Percentiles rank a stretch among this genome's conserved stretches.
Evolutionary conservation across 2,888 invertebrate genomes (phyloP).

Genomic region (Xanthia icteritia): DNA sequence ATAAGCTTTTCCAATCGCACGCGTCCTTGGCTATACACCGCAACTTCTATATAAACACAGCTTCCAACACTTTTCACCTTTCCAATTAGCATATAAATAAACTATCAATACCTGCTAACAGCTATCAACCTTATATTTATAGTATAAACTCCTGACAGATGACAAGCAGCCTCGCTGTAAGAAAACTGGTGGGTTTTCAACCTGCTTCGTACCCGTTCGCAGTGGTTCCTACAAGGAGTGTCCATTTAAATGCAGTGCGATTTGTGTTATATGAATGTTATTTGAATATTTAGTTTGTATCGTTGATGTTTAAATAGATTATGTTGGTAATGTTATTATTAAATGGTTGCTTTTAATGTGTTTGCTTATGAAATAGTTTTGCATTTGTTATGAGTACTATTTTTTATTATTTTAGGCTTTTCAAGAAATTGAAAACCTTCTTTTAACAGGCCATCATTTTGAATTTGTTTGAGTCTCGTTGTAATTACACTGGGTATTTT

Average conservation of each 20-base stretch:
- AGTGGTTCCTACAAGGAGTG: conserved; percentile 40
- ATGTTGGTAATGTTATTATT: conserved; percentile 6
- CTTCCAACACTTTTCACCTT: conserved; percentile 30
- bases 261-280: conserved; percentile 47
- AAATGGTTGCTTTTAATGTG: neutral
- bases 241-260: conserved; percentile 26
- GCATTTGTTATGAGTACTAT: neutral
- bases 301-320: conserved; percentile 18
- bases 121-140: conserved; percentile 54
- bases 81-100: conserved; percentile 62
- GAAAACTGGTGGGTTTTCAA: conserved; percentile 47
- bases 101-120: conserved; percentile 36
- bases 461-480: neutral
- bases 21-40: too few relatives aligned
- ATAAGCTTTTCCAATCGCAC: too few relatives aligned
- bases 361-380: neutral
- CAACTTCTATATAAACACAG: neutral
- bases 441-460: neutral
- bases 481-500: neutral
- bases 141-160: conserved; percentile 33
- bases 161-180: conserved; percentile 54
- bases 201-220: conserved; percentile 20
- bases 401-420: neutral
- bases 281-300: conserved; percentile 48
- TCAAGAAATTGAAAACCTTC: neutral